Evolutionary conservation across 2,797 vertebrate species (phyloP).

Genomic region (Synanceia verrucosa): DNA sequence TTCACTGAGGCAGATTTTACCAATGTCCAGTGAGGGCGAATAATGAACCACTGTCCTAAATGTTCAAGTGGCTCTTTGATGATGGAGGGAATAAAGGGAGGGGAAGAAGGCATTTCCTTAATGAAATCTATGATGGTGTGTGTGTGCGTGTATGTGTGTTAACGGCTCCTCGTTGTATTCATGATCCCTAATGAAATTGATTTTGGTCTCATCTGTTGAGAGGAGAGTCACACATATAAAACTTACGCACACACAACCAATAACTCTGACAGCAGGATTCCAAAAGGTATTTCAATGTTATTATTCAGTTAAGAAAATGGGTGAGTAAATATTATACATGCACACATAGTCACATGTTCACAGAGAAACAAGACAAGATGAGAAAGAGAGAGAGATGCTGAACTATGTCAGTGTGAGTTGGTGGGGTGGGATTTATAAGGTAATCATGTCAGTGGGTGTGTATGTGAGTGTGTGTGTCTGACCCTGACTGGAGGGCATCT

Average conservation of each 20-base stretch:
- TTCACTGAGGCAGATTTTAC: conserved; percentile 44
- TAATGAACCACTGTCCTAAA: conserved; percentile 55
- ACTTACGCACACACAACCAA: background rate
- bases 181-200: conserved; percentile 74
- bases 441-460: conserved; percentile 38
- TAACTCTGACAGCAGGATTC: conserved; percentile 2
- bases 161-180: conserved; percentile 55
- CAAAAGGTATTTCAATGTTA: conserved; percentile 14
- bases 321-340: background rate
- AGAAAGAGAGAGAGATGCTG: background rate
- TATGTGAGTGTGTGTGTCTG: conserved; percentile 56
- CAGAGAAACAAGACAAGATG: background rate
- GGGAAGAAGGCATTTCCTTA: conserved; percentile 41
- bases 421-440: conserved; percentile 31
- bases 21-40: conserved; percentile 43
- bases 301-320: background rate
- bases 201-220: conserved; percentile 70
- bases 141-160: conserved; percentile 25
- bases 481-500: conserved; percentile 81
- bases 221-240: conserved; percentile 13
- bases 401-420: conserved; percentile 10
- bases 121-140: conserved; percentile 56
- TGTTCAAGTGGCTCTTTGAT: conserved; percentile 56
- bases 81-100: conserved; percentile 38
- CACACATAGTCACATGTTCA: background rate